phyloP scores from a whole-genome alignment of 2,113 vertebrate species.

The Nerophis ophidion region DNA sequence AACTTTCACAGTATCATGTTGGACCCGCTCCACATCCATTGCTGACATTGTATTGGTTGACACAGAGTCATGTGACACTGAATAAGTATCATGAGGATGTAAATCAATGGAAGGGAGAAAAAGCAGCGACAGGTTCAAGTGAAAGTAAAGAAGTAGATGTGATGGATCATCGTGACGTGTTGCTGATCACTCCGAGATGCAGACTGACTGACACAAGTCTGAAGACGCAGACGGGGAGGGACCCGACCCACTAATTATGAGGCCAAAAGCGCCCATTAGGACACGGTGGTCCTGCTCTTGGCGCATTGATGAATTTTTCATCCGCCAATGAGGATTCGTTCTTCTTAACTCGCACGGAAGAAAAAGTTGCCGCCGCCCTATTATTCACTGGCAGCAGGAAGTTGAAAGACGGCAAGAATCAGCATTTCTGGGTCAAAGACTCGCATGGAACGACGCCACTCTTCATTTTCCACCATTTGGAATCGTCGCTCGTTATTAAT shows the following conservation, averaged over 20 bases:
- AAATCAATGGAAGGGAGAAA: too few species aligned
- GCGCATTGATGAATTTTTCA: not conserved
- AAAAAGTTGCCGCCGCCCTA: not conserved
- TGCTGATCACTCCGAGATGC: too few species aligned
- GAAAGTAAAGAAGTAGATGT: too few species aligned
- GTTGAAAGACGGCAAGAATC: not conserved
- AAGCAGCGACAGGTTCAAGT: too few species aligned
- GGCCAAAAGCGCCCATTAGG: not conserved
- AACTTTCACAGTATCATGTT: too few species aligned
- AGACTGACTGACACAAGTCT: too few species aligned
- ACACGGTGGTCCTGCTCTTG: not conserved
- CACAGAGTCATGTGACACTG: too few species aligned
- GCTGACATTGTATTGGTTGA: too few species aligned
- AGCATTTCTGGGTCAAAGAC: constrained; percentile 5
- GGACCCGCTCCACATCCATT: too few species aligned
- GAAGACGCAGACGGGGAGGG: not conserved
- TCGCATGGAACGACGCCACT: not conserved
- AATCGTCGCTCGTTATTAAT: not conserved
- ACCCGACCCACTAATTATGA: not conserved
- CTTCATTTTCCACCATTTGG: not conserved
- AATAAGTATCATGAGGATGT: too few species aligned
- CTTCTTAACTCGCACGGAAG: not conserved
- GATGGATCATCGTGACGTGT: too few species aligned
- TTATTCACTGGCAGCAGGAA: not conserved
- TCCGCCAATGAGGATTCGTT: not conserved